Percentiles rank a stretch among this genome's conserved stretches.
Conservation (phyloP, 2,797 vertebrate genomes). For the Danio jaintianensis region DNA sequence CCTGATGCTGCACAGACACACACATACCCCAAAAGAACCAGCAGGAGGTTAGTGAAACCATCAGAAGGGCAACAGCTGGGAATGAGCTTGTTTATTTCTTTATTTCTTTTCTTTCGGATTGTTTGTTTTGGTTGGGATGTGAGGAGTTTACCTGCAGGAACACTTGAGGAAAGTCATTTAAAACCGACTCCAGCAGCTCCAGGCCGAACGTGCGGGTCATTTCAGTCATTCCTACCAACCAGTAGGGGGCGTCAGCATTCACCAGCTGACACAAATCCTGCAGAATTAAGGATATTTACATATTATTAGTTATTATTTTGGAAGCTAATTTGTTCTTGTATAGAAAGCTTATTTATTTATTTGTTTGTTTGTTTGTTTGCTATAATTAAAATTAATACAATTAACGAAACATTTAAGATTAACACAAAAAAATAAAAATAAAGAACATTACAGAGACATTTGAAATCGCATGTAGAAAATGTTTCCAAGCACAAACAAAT, state of each 20-base stretch:
- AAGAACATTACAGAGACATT: no score
- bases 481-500: no score
- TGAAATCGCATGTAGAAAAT: no score
- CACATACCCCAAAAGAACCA: neutral
- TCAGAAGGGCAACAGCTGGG: neutral
- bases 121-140: neutral
- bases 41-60: neutral
- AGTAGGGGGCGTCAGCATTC: constrained; percentile 98
- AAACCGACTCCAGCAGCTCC: constrained; percentile 96
- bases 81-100: neutral
- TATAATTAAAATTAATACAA: no score
- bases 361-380: no score
- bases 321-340: no score
- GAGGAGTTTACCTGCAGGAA: constrained; percentile 88
- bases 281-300: neutral
- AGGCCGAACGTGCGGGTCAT: constrained; percentile 98
- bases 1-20: constrained; percentile 86
- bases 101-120: neutral
- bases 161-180: constrained; percentile 96
- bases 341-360: no score
- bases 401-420: no score
- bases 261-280: constrained; percentile 98
- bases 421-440: no score
- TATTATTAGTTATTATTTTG: no score
- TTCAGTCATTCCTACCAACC: constrained; percentile 99